Conservation (phyloP, 2,888 invertebrate genomes). For the Philonicus albiceps region DNA sequence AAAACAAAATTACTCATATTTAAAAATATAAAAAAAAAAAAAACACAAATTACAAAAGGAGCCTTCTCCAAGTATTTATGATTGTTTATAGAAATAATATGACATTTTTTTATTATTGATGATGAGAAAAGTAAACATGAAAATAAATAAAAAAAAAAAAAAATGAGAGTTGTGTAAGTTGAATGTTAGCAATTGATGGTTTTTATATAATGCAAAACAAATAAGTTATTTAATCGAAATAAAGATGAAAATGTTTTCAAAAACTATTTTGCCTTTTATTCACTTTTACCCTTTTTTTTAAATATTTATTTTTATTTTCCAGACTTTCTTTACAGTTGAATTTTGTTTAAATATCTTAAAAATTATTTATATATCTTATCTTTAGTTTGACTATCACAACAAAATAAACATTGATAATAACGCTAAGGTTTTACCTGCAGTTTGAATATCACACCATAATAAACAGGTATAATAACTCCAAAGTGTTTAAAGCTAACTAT, state of each 20-base stretch:
- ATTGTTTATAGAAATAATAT: conserved; percentile 20
- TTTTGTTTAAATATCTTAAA: too few species aligned
- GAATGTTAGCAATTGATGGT: conserved; percentile 38
- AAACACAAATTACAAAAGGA: neutral
- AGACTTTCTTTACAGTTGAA: neutral
- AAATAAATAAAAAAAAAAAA: neutral
- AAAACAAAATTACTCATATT: conserved; percentile 5
- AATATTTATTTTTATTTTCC: too few species aligned
- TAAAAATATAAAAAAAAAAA: neutral
- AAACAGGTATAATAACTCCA: too few species aligned
- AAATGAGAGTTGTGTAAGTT: conserved; percentile 28
- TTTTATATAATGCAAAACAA: conserved; percentile 31
- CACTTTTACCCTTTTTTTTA: neutral
- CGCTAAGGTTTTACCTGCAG: too few species aligned
- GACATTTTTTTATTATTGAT: conserved; percentile 1
- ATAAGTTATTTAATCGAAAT: conserved; percentile 40
- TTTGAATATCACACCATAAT: too few species aligned
- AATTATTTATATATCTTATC: too few species aligned
- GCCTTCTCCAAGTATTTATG: conserved; percentile 31
- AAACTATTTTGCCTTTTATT: neutral
- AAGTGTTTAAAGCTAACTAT: too few species aligned
- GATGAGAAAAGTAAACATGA: neutral
- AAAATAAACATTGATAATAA: too few species aligned
- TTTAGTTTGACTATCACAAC: too few species aligned
- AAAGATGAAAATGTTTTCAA: conserved; percentile 32